These are phyloP conservation scores for Volucella inflata DNA, from an alignment of 2,888 invertebrate genomes.

Conservation along the genomic window DNA sequence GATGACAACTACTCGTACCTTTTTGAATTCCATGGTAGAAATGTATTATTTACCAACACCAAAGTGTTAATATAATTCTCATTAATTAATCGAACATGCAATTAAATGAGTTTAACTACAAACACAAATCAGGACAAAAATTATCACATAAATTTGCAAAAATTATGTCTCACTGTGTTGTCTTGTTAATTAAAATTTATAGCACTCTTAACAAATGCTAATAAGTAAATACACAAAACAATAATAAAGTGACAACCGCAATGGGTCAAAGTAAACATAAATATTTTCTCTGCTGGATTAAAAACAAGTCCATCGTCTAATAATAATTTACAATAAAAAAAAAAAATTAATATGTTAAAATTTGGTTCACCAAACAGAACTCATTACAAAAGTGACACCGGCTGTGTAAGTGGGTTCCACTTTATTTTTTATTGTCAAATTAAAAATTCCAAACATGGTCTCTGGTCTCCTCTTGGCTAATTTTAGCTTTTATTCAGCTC, in stretches of 20 bases:
- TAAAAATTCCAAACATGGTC: slow-evolving; percentile 45
- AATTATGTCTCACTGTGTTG: slow-evolving; percentile 35
- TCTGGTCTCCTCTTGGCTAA: slow-evolving; percentile 31
- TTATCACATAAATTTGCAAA: slow-evolving; percentile 55
- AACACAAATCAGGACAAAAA: slow-evolving; percentile 49
- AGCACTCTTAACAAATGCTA: slow-evolving; percentile 55
- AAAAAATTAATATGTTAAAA: neutral
- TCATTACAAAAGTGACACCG: slow-evolving; percentile 22
- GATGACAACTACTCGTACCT: neutral
- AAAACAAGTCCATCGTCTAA: slow-evolving; percentile 44
- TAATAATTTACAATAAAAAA: slow-evolving; percentile 17
- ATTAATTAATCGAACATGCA: slow-evolving; percentile 57
- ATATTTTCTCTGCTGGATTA: slow-evolving; percentile 32
- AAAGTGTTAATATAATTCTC: slow-evolving; percentile 34
- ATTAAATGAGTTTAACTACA: slow-evolving; percentile 51
- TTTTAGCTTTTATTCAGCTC: slow-evolving; percentile 15
- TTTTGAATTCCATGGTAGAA: slow-evolving; percentile 24
- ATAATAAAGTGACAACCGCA: slow-evolving; percentile 7
- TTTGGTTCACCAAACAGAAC: neutral
- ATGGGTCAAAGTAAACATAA: slow-evolving; percentile 7
- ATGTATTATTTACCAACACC: neutral
- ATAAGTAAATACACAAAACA: slow-evolving; percentile 20
- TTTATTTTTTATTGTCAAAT: slow-evolving; percentile 9
- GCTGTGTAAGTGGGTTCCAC: neutral
- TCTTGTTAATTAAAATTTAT: slow-evolving; percentile 73